Evolutionary conservation across 2,797 vertebrate species (phyloP).

Genomic region (Rhynchonycteris naso): DNA sequence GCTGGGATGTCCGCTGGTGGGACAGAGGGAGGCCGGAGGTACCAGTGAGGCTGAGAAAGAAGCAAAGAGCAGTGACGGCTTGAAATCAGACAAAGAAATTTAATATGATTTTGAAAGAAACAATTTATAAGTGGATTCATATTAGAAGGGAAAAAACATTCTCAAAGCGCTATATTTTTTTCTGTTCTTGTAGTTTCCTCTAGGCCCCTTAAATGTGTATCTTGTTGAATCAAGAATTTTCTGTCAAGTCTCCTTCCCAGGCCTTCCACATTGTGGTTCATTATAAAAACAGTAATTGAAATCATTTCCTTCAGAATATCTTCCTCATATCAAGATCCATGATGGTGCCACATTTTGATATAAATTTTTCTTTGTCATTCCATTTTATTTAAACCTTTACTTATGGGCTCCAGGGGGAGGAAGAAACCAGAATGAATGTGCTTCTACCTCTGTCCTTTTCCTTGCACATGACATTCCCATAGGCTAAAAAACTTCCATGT

Average conservation of each 20-base stretch:
- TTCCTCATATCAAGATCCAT: not conserved
- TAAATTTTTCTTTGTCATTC: not conserved
- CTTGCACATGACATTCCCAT: not conserved
- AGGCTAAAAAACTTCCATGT: not conserved
- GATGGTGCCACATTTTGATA: not conserved
- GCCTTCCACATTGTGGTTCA: not conserved
- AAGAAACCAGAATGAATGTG: not conserved
- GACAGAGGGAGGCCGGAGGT: not conserved
- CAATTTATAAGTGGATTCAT: not conserved
- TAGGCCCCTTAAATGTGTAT: not conserved
- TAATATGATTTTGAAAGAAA: constrained; percentile 22
- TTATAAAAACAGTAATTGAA: not conserved
- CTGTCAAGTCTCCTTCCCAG: not conserved
- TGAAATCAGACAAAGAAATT: not conserved
- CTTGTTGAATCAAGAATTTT: not conserved
- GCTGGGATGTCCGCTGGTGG: not conserved
- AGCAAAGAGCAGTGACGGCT: not conserved
- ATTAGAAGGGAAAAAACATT: not conserved
- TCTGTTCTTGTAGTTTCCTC: not conserved
- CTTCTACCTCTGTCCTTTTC: not conserved
- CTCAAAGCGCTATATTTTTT: not conserved
- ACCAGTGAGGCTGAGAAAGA: not conserved
- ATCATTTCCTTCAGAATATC: not conserved
- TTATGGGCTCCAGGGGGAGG: not conserved
- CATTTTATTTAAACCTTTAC: constrained; percentile 8